Evolutionary conservation across 2,113 vertebrate species (phyloP), one percentile per base, ranked within the genome.

Genomic region (Xenus cinereus): DNA sequence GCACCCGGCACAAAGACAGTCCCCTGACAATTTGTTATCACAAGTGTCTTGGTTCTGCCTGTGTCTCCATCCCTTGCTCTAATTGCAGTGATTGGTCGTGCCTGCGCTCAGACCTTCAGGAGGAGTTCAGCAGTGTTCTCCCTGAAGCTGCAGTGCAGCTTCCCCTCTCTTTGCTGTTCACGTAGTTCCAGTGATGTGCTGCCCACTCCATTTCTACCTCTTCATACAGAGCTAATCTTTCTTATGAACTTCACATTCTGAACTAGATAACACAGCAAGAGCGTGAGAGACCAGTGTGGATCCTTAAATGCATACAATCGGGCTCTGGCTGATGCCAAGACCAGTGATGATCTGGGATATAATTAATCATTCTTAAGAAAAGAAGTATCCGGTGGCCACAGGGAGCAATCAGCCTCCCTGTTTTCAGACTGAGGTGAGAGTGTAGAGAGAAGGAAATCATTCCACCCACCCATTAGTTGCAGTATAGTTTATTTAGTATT

Each of bases 151-250:
- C 2, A 0, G 22, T 21, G 26, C 46, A 54, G 22, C 16, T 60
- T 51, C 10, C 24, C 9, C 19, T 32, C 14, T 32, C 69, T 73
- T 12, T 57, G 56, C 45, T 57, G 24, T 23, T 82, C 24, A 10
- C 0, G 0, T 12, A 1, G 8, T 2, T 7, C 76, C 67, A 50
- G 50, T 0, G 0, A 18, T 45, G 32, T 39, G 12, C 71, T 82
- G n/a, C 66, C 62, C 9, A 3, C 46, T 56, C 35, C 6, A 1
- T 48, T 87, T 72, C 56, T 39, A 3, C 19, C 32, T 73, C 60
- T 79, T 64, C 4, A 2, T 32, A 9, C 3, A 62, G 67, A 90
- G 75, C 69, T 32, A 10, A 22, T 26, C 35, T 78, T 46, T 56
- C 20, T 45, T 68, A 43, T 1, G 12, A 46, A 33, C n/a, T 94